Evolutionary conservation across 2,888 invertebrate species (phyloP), one percentile per base, ranked within the genome.

Genomic region (Lasioglossum calceatum): DNA sequence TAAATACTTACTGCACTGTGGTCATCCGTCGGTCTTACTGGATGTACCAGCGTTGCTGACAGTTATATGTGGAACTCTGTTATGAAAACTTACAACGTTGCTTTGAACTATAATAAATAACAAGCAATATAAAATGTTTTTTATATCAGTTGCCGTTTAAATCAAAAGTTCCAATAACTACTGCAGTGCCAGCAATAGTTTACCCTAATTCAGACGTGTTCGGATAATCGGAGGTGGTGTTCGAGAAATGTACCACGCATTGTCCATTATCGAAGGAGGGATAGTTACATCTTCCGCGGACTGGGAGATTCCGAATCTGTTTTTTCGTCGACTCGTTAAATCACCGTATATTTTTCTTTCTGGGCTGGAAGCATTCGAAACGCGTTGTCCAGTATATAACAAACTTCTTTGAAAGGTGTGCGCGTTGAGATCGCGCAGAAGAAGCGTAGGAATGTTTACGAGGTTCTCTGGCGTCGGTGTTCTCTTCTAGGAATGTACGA

Each of bases 371-470:
- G 47, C 36, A 67, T 73, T 64, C 27, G 50, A 42, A 39, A 74
- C 44, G 36, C 47, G 36, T n/a, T 44, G 14, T 50, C 47, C 39
- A 44, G 70, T 50, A 47, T 42, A 75, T 84, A 84, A 84, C 84
- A 79, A 84, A 76, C 75, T 85, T 85, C 85, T 85, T 84, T 77
- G n/a, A 74, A 12, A 19, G 64, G 70, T 79, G 71, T 72, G 50
- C 78, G 86, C 76, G 77, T 71, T 47, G 81, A 67, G 72, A 39
- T 10, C n/a, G 42, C 32, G 61, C 19, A 70, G 72, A 91, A 89
- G 88, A 84, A 85, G 80, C 81, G 79, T 73, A 82, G 87, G 89
- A 92, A 92, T 88, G 88, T 85, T 79, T 73, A 86, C 85, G 77
- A 84, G 80, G 82, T 70, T 80, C 79, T 67, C 61, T 75, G 78